phyloP scores from a whole-genome alignment of 2,888 invertebrate genomes.

The Blastobasis lacticolella region DNA sequence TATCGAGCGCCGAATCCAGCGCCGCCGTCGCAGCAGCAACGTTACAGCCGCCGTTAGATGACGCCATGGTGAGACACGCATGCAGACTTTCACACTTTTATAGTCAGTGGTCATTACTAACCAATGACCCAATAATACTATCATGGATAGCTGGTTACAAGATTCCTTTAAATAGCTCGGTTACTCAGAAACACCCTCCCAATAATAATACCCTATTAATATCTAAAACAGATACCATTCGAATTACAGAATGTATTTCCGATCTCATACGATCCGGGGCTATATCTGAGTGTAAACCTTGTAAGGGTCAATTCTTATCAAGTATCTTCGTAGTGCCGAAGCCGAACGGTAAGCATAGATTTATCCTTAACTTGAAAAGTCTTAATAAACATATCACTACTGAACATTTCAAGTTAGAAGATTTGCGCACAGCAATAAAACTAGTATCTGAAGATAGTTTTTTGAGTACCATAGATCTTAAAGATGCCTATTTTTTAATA shows the following conservation, averaged over 20 bases:
- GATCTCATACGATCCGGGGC: background rate
- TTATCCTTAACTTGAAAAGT: slow-evolving; percentile 3
- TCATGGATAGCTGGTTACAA: background rate
- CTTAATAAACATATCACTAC: background rate
- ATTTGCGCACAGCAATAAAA: background rate
- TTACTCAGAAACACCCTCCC: background rate
- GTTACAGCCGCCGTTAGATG: background rate
- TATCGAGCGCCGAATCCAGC: background rate
- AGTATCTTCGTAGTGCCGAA: background rate
- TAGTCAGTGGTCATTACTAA: background rate
- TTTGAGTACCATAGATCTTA: background rate
- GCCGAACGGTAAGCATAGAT: slow-evolving; percentile 1
- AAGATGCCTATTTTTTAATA: slow-evolving; percentile 1
- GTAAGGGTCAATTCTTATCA: background rate
- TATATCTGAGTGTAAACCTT: background rate
- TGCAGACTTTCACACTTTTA: background rate
- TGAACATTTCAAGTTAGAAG: slow-evolving; percentile 3
- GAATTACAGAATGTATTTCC: background rate
- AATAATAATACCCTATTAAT: background rate
- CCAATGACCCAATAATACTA: slow-evolving; percentile 1
- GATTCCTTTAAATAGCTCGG: background rate
- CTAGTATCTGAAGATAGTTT: background rate
- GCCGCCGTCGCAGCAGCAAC: background rate
- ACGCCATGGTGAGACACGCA: slow-evolving; percentile 5
- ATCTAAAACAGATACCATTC: background rate